Evolutionary conservation across 2,113 vertebrate species (phyloP).

Genomic region (cat (Felis catus)): DNA sequence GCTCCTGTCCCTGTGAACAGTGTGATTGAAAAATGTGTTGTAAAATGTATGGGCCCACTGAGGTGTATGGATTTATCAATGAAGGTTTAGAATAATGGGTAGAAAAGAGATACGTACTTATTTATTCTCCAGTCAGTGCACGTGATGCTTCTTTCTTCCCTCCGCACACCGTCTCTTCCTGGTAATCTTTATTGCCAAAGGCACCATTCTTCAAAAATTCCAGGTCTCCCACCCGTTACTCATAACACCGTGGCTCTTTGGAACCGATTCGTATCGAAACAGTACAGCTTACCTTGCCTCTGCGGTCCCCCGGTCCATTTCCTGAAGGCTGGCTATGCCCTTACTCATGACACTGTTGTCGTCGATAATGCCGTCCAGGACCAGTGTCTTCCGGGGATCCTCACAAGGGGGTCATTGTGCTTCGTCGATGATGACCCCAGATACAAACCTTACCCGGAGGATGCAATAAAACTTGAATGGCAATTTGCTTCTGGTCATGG

Average conservation of each 20-base stretch:
- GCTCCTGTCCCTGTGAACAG: background rate
- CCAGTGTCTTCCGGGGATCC: background rate
- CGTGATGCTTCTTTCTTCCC: background rate
- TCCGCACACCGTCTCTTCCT: background rate
- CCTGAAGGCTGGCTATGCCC: accelerated
- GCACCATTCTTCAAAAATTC: background rate
- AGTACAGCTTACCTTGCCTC: accelerated
- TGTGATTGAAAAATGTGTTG: background rate
- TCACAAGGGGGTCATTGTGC: too few relatives aligned
- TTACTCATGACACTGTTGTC: accelerated
- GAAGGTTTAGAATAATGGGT: background rate
- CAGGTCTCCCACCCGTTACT: background rate
- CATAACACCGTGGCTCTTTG: background rate
- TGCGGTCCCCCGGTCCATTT: background rate
- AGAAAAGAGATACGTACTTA: background rate
- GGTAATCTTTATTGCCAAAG: background rate
- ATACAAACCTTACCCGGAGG: background rate
- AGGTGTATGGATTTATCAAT: background rate
- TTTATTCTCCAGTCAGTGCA: background rate
- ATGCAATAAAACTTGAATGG: background rate
- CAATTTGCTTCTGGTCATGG: background rate
- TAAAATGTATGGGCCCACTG: background rate
- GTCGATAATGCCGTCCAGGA: accelerated
- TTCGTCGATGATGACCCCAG: background rate
- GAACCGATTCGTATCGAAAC: background rate